Base-by-base conservation (phyloP, 2,888 invertebrate genomes). In the Brenthis daphne region DNA sequence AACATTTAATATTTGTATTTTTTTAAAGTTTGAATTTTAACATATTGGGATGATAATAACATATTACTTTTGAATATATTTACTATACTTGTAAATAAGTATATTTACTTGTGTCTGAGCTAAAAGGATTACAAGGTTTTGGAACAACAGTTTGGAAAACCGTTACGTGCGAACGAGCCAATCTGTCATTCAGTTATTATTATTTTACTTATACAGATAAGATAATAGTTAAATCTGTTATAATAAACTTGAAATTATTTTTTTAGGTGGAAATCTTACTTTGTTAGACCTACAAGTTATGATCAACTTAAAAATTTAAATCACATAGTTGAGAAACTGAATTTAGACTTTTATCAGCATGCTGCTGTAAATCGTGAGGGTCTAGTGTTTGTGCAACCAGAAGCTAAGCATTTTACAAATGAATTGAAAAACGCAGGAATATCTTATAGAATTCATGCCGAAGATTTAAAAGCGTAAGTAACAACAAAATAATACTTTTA, bases 381-480 rank as follows among this genome's bases (percentile, higher is more conserved):
- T 11, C 11, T 58, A 11, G n/a, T 58, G 24, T 29, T 58, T 29
- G 58, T 24, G n/a, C 47, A 48, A 4, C 48, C 48, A 58, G 24
- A 24, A n/a, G 29, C n/a, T 58, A 12, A 3, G 14, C 14, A 24
- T n/a, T 13, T 58, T 8, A 29, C 29, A 29, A n/a, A 48, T 14
- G 48, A 58, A 11, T n/a, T 58, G 0, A 48, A 29, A 1, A 48
- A 48, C 2, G 58, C 58, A 14, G 58, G 58, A 3, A 29, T 58
- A 58, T n/a, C 29, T 58, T 29, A 58, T 14, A 29, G 14, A 29
- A 58, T 58, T n/a, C 58, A 58, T 24, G 58, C 48, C 29, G 58
- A 58, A 11, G 48, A 58, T n/a, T 58, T 58, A 24, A 58, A 58
- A 5, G 24, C 14, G 58, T 58, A 58, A 58, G 58, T 53, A 20